These are phyloP conservation scores for Poeciliopsis turneri DNA, from an alignment of 2,797 vertebrate species.

Conservation along the genomic window DNA sequence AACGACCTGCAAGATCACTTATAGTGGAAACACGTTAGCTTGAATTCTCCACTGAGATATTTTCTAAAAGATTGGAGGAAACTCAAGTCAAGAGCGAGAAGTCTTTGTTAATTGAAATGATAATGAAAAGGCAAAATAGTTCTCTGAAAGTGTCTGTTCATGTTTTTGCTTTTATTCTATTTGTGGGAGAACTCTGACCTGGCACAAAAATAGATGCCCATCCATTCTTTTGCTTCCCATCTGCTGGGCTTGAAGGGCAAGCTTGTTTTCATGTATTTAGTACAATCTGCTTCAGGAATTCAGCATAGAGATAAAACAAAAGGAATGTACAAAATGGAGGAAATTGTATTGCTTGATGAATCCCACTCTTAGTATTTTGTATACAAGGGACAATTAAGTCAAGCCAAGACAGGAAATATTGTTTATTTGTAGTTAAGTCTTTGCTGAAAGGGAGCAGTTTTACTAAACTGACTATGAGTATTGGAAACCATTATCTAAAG, in stretches of 20 bases:
- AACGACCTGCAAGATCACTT: background rate
- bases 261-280: background rate
- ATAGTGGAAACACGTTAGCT: background rate
- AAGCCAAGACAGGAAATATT: background rate
- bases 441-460: background rate
- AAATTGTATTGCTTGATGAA: background rate
- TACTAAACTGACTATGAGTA: constrained; percentile 16
- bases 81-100: background rate
- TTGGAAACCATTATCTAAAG: constrained; percentile 32
- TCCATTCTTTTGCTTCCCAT: background rate
- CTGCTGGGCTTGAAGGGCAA: background rate
- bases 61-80: background rate
- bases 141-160: background rate
- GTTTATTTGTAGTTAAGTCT: background rate
- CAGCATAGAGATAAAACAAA: background rate
- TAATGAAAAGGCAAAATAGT: background rate
- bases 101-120: background rate
- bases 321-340: background rate
- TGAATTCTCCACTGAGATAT: background rate
- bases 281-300: background rate
- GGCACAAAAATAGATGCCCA: background rate
- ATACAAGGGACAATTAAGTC: background rate
- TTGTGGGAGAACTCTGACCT: background rate
- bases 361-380: background rate
- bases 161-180: background rate